Evolutionary conservation across 2,113 vertebrate genomes (phyloP).

Genomic region (Lepus americanus): DNA sequence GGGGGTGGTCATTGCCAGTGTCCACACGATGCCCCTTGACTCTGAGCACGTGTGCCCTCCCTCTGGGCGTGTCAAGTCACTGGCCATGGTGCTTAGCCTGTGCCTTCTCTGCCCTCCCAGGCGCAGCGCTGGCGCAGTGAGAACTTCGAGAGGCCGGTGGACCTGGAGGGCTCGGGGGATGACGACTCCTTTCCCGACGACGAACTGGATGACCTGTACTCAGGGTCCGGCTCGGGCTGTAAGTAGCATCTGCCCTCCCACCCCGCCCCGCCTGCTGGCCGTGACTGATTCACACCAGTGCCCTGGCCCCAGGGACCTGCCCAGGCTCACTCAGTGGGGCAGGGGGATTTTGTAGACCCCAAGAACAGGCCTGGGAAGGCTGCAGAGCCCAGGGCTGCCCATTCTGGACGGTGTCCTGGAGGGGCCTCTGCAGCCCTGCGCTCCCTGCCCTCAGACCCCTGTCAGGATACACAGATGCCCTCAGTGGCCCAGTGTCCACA

Average conservation of each 20-base stretch:
- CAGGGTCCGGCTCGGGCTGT: constrained; percentile 81
- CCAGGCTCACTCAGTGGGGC: not conserved
- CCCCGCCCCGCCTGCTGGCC: not conserved
- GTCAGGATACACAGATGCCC: not conserved
- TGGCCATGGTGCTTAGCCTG: not conserved
- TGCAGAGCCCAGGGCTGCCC: not conserved
- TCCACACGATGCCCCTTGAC: not conserved
- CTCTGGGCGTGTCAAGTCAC: not conserved
- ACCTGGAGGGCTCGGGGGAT: constrained; percentile 81
- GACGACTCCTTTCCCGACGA: constrained; percentile 81
- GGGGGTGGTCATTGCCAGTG: not conserved
- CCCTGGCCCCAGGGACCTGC: not conserved
- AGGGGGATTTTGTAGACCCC: not conserved
- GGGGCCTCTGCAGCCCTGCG: not conserved
- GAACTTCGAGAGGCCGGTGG: constrained; percentile 81
- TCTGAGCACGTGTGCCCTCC: rapidly evolving
- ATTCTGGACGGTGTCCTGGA: not conserved
- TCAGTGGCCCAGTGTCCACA: not conserved
- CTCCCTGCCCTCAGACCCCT: not conserved
- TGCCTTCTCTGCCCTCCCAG: constrained; percentile 9
- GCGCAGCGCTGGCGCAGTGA: constrained; percentile 82
- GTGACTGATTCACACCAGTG: rapidly evolving
- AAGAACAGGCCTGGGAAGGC: not conserved
- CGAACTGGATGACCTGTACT: constrained; percentile 80
- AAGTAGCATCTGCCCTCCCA: constrained; percentile 38